Percentiles rank a stretch among this genome's conserved stretches.
Conservation (phyloP, 30 jellyfish, hydroid and myxozoan genomes). For the Turritopsis dohrnii region DNA sequence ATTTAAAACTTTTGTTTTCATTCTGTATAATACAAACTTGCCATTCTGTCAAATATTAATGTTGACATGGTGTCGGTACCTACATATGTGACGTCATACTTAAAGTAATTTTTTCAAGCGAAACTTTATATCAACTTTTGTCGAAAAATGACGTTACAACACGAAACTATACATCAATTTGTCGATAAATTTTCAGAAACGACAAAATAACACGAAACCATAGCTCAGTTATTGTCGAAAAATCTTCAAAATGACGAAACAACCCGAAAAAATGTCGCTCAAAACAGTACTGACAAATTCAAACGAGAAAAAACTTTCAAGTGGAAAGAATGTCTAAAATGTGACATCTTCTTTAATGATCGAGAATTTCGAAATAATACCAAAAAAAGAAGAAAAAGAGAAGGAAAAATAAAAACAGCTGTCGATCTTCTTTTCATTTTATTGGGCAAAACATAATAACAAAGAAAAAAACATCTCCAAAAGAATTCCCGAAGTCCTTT, state of each 20-base stretch:
- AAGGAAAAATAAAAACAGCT: neutral
- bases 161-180: too few relatives aligned
- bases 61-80: too few relatives aligned
- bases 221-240: neutral
- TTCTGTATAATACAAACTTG: neutral
- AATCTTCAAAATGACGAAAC: neutral
- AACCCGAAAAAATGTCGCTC: neutral
- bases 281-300: too few relatives aligned
- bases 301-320: neutral
- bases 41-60: neutral
- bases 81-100: too few relatives aligned
- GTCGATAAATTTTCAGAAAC: neutral
- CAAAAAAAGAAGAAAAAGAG: neutral
- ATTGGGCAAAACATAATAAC: too few relatives aligned
- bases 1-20: constrained; percentile 1
- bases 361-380: neutral
- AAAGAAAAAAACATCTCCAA: neutral
- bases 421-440: too few relatives aligned
- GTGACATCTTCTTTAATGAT: neutral
- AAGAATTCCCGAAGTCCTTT: neutral
- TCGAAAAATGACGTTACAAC: too few relatives aligned
- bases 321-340: neutral
- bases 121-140: too few relatives aligned
- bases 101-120: too few relatives aligned
- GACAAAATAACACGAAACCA: neutral